A percentile compares a stretch with the other conserved stretches of the same genome.
Evolutionary conservation across 2,888 invertebrate species (phyloP).

Genomic region (Thera obeliscata): DNA sequence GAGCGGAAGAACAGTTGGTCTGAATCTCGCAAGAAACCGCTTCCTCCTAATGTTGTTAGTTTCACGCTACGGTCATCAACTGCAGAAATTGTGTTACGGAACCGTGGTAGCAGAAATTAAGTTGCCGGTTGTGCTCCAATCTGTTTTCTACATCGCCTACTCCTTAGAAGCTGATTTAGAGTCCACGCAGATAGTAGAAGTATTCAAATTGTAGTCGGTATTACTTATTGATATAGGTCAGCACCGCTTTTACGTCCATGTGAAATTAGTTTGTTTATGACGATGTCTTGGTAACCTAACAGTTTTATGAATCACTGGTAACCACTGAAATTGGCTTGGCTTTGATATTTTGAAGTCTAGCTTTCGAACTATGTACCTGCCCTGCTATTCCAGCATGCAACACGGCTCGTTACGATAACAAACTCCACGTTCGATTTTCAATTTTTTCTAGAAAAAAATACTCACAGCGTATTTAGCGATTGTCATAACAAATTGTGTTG

Average conservation of each 20-base stretch:
- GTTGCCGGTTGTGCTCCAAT: constrained; percentile 17
- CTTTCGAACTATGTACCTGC: too few species aligned
- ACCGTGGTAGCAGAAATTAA: constrained; percentile 10
- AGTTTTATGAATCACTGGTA: background rate
- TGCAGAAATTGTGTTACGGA: constrained; percentile 23
- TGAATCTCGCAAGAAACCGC: constrained; percentile 47
- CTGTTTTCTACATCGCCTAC: constrained; percentile 1
- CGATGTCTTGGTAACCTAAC: constrained; percentile 31
- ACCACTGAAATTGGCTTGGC: too few species aligned
- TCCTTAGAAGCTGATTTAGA: too few species aligned
- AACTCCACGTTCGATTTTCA: too few species aligned
- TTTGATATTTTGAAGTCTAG: too few species aligned
- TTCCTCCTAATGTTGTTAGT: constrained; percentile 40
- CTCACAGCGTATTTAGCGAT: too few species aligned
- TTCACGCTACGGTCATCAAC: constrained; percentile 44
- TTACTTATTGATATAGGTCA: constrained; percentile 2
- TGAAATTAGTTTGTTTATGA: constrained; percentile 55
- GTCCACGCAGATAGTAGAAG: background rate
- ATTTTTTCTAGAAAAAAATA: too few species aligned
- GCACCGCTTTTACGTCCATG: constrained; percentile 42
- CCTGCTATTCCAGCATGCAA: too few species aligned
- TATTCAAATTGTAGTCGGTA: background rate
- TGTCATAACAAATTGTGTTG: too few species aligned
- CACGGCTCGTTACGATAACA: too few species aligned
- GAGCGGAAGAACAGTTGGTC: constrained; percentile 51